Percentiles rank a stretch among this genome's conserved stretches.
phyloP scores from a whole-genome alignment of 2,113 vertebrate species.

The Heterochromis multidens region DNA sequence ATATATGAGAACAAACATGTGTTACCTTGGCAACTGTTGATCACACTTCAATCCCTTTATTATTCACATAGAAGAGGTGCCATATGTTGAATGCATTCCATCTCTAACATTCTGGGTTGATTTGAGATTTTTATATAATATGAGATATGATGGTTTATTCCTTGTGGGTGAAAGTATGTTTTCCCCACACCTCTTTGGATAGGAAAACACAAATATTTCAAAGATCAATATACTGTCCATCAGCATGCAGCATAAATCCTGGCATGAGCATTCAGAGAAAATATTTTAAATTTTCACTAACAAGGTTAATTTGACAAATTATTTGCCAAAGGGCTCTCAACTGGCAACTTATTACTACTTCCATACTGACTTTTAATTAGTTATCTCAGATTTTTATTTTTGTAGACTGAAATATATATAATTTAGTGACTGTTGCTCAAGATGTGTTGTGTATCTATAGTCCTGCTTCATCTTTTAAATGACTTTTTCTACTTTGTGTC shows the following conservation, averaged over 20 bases:
- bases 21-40: slow-evolving; percentile 70
- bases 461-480: neutral
- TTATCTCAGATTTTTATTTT: neutral
- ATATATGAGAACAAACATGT: slow-evolving; percentile 41
- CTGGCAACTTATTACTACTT: neutral
- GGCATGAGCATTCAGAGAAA: neutral
- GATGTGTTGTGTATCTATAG: neutral
- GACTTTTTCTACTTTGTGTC: neutral
- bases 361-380: neutral
- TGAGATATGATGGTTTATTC: neutral
- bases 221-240: neutral
- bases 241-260: neutral
- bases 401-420: neutral
- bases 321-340: neutral
- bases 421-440: neutral
- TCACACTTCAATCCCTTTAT: slow-evolving; percentile 38
- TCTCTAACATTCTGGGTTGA: neutral
- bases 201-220: neutral
- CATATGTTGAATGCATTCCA: neutral
- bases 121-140: neutral
- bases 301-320: neutral
- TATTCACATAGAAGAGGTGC: slow-evolving; percentile 19
- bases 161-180: neutral
- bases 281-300: neutral
- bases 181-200: neutral